Percentiles rank a stretch among this genome's conserved stretches.
Evolutionary conservation across 2,113 vertebrate genomes (phyloP).

Genomic region (Coreoperca whiteheadi): DNA sequence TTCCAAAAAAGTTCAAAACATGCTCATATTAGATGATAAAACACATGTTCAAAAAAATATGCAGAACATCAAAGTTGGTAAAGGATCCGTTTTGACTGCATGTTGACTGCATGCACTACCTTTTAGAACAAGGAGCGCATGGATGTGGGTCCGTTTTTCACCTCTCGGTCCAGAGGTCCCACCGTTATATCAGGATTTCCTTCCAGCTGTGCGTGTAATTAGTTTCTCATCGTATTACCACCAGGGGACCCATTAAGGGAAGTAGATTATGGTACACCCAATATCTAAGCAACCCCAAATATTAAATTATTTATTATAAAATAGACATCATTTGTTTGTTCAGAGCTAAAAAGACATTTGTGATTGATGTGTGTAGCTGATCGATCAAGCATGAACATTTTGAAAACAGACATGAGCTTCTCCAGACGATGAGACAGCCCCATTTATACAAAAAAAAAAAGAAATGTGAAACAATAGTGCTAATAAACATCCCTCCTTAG

Average conservation of each 20-base stretch:
- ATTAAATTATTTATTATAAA: slow-evolving; percentile 40
- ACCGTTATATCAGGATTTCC: slow-evolving; percentile 73
- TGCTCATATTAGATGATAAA: background rate
- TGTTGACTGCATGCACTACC: background rate
- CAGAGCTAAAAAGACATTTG: background rate
- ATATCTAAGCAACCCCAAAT: slow-evolving; percentile 44
- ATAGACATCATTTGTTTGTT: background rate
- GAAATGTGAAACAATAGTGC: background rate
- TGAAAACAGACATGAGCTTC: background rate
- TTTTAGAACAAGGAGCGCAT: background rate
- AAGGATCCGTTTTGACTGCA: background rate
- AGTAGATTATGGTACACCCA: slow-evolving; percentile 49
- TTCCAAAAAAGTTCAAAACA: background rate
- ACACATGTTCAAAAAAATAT: background rate
- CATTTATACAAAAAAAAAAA: background rate
- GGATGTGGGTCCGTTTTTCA: slow-evolving; percentile 29
- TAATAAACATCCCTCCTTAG: background rate
- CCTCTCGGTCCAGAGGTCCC: slow-evolving; percentile 24
- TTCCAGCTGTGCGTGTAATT: slow-evolving; percentile 79
- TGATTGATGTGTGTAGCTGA: slow-evolving; percentile 7
- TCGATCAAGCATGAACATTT: background rate
- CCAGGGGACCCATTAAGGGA: slow-evolving; percentile 69
- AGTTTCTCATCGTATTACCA: slow-evolving; percentile 77
- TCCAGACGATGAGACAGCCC: background rate
- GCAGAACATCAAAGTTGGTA: background rate